Conservation (phyloP, 2,113 vertebrate genomes). For the Corydoras maculifer region DNA sequence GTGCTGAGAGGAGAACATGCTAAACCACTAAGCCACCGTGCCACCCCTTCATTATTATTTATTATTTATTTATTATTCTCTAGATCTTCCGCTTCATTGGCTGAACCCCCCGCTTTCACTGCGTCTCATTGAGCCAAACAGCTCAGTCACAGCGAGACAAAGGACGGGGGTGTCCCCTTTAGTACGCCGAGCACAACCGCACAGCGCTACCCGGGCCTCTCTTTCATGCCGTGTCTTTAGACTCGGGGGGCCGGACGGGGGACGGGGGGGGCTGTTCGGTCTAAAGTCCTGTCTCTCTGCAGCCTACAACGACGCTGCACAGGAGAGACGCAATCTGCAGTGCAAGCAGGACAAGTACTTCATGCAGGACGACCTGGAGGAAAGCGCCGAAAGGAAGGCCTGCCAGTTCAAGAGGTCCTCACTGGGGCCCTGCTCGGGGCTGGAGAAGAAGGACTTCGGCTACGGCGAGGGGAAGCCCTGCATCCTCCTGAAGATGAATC, state of each 20-base stretch:
- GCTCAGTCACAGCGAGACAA: slow-evolving; percentile 53
- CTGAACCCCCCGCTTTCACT: slow-evolving; percentile 3
- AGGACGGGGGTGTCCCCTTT: slow-evolving; percentile 64
- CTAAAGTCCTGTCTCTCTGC: slow-evolving; percentile 47
- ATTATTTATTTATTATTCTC: no score
- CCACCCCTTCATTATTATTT: no score
- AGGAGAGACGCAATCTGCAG: slow-evolving; percentile 83
- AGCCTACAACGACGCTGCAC: slow-evolving; percentile 85
- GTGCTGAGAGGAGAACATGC: no score
- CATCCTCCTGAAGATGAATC: slow-evolving; percentile 91
- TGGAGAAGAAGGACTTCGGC: slow-evolving; percentile 78
- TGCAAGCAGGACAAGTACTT: slow-evolving; percentile 81
- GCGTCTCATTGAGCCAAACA: slow-evolving; percentile 20
- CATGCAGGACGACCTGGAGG: slow-evolving; percentile 74
- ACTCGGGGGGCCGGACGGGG: slow-evolving; percentile 59
- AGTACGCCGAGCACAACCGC: slow-evolving; percentile 55
- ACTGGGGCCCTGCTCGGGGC: slow-evolving; percentile 84
- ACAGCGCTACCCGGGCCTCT: slow-evolving; percentile 45
- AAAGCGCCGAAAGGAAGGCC: slow-evolving; percentile 77
- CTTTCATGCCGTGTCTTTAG: slow-evolving; percentile 62
- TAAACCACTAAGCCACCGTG: no score
- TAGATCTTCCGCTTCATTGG: not conserved
- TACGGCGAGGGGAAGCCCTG: slow-evolving; percentile 86
- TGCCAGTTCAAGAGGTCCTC: slow-evolving; percentile 90
- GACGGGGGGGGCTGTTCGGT: not conserved